Percentiles rank a stretch among this genome's conserved stretches.
Evolutionary conservation across 2,888 invertebrate genomes (phyloP).

Genomic region (Spicauda simplicius): DNA sequence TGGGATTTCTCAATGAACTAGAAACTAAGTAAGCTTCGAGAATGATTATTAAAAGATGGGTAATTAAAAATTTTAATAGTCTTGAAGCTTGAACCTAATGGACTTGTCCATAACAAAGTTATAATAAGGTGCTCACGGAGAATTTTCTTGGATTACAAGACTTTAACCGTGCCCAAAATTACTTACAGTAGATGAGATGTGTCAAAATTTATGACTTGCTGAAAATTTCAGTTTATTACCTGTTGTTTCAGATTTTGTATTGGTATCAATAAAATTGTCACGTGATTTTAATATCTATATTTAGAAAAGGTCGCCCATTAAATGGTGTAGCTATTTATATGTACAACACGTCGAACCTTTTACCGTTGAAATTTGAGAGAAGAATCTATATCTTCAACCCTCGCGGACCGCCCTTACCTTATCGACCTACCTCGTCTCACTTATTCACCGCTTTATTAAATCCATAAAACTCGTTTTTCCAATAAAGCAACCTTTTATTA

Average conservation of each 20-base stretch:
- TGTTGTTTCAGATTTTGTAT: too few species aligned
- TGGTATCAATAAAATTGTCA: too few species aligned
- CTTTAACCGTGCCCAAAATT: background rate
- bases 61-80: conserved; percentile 2
- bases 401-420: conserved; percentile 15
- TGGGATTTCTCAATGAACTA: background rate
- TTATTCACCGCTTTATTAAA: conserved; percentile 41
- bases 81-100: conserved; percentile 6
- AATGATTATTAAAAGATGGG: background rate
- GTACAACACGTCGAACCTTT: conserved; percentile 16
- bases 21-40: background rate
- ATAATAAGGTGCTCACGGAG: background rate
- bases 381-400: conserved; percentile 21
- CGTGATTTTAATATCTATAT: too few species aligned
- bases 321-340: too few species aligned
- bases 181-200: too few species aligned
- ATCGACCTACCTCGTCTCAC: conserved; percentile 24
- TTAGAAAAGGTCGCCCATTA: too few species aligned
- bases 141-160: background rate
- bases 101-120: conserved; percentile 1
- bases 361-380: conserved; percentile 17
- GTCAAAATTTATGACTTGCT: too few species aligned
- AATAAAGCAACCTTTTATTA: conserved; percentile 19
- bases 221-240: too few species aligned
- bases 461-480: conserved; percentile 39